Base-by-base conservation (phyloP, 2,113 vertebrate species). In the Ochotona curzoniae region DNA sequence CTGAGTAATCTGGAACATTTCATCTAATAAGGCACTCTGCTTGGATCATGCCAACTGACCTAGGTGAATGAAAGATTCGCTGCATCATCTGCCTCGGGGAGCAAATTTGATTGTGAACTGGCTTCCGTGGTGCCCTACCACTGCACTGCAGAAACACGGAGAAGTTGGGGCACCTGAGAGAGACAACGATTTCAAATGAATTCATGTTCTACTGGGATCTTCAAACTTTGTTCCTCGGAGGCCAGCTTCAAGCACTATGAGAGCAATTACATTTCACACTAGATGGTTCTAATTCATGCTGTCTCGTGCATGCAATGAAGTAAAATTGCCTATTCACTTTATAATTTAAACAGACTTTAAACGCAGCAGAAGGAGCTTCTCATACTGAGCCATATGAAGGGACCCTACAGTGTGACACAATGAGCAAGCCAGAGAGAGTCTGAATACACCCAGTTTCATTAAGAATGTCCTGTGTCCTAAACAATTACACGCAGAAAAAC, bases 1-100 rank as follows among this genome's bases (percentile, higher is more conserved):
- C 51, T 20, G 51, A 82, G 81, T 89, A 93, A 97, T 70, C 83
- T 64, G 76, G 88, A 87, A 80, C 89, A 96, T 93, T 93, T 96
- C 84, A 96, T 94, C 76, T 96, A 96, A 95, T 95, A 96, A 97
- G 73, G 64, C 51, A 44, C 76, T 91, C 94, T 87, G 63, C 87
- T 97, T 95, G 80, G 93, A 82, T 94, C 87, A 67, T 85, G 81
- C 76, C 69, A 91, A 25, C 83, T 90, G 95, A 96, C 96, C 87
- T 82, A 49, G 70, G 94, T 85, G 89, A 95, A 93, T 85, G 82
- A 93, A 92, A 94, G 30, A 87, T 92, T 51, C 87, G 95, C 83
- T 93, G 67, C 64, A 74, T 95, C 90, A 81, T 93, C 83, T 87
- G 71, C 83, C 87, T 80, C 87, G n/a, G 30, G 86, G 54, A 93